Percentiles rank a stretch among this genome's conserved stretches.
Conservation (phyloP, 2,113 vertebrate species). For the Caracal caracal region DNA sequence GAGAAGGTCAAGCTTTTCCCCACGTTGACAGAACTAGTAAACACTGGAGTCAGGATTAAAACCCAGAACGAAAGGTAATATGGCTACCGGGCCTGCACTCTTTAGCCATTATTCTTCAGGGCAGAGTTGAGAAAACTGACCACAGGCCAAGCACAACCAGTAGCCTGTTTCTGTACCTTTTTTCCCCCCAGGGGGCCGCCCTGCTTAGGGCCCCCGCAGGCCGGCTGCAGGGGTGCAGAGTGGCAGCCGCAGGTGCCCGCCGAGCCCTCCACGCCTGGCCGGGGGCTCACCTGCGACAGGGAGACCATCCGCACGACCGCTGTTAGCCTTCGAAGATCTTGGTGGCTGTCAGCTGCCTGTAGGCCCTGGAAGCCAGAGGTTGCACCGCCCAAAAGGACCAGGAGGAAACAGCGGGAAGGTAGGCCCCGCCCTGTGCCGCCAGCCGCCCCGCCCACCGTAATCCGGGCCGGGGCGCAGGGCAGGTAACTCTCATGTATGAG, state of each 20-base stretch:
- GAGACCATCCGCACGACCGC: neutral
- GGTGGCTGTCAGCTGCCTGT: neutral
- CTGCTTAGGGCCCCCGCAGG: neutral
- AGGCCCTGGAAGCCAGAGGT: neutral
- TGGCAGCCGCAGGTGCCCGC: neutral
- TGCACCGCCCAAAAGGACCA: neutral
- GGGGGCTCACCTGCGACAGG: neutral
- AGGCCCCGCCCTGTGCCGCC: neutral
- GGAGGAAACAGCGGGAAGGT: neutral
- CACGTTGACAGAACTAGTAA: neutral
- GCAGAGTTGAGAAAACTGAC: neutral
- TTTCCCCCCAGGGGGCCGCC: neutral
- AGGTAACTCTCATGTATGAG: neutral
- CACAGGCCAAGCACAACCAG: neutral
- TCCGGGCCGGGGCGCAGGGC: accelerated
- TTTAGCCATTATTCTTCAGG: neutral
- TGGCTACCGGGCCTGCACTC: too few species aligned
- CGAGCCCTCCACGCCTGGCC: neutral
- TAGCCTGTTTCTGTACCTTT: neutral
- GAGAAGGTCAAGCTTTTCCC: neutral
- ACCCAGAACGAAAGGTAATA: neutral
- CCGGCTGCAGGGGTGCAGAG: neutral
- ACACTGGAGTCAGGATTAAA: neutral
- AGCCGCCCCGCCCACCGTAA: neutral
- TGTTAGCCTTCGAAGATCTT: neutral